A percentile compares a stretch with the other conserved stretches of the same genome.
These are phyloP conservation scores for Hypomecis punctinalis DNA, from an alignment of 2,888 invertebrate species.

Conservation along the genomic window DNA sequence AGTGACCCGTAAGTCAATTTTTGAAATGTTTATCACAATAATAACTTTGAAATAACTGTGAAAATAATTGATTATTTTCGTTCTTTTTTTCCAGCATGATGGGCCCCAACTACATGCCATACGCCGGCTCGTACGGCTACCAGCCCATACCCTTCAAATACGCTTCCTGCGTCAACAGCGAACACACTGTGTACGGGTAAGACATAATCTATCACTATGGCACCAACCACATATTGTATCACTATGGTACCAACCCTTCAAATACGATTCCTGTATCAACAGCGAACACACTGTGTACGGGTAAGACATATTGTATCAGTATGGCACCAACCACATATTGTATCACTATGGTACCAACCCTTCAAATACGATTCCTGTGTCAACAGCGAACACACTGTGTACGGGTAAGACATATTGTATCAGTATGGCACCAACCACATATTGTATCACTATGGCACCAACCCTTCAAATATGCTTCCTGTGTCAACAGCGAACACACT, in stretches of 20 bases:
- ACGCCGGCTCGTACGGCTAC: slow-evolving; percentile 91
- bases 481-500: slow-evolving; percentile 89
- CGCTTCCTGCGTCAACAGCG: slow-evolving; percentile 87
- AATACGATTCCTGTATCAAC: slow-evolving; percentile 86
- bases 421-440: slow-evolving; percentile 86
- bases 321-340: slow-evolving; percentile 89
- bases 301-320: slow-evolving; percentile 49
- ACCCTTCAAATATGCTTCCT: slow-evolving; percentile 89
- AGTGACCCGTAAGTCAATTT: too few relatives aligned
- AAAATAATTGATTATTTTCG: too few relatives aligned
- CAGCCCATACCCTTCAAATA: slow-evolving; percentile 93
- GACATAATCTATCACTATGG: slow-evolving; percentile 54
- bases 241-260: slow-evolving; percentile 92
- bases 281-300: slow-evolving; percentile 91
- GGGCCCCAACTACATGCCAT: slow-evolving; percentile 90
- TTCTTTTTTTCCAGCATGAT: slow-evolving; percentile 74
- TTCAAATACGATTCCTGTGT: slow-evolving; percentile 87
- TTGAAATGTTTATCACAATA: too few relatives aligned
- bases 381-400: slow-evolving; percentile 90
- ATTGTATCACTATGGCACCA: slow-evolving; percentile 93
- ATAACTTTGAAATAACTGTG: too few relatives aligned
- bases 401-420: slow-evolving; percentile 74
- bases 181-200: slow-evolving; percentile 89
- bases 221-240: slow-evolving; percentile 91
- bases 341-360: slow-evolving; percentile 93